phyloP scores from a whole-genome alignment of 2,797 vertebrate genomes.

The Gallirallus australis region DNA sequence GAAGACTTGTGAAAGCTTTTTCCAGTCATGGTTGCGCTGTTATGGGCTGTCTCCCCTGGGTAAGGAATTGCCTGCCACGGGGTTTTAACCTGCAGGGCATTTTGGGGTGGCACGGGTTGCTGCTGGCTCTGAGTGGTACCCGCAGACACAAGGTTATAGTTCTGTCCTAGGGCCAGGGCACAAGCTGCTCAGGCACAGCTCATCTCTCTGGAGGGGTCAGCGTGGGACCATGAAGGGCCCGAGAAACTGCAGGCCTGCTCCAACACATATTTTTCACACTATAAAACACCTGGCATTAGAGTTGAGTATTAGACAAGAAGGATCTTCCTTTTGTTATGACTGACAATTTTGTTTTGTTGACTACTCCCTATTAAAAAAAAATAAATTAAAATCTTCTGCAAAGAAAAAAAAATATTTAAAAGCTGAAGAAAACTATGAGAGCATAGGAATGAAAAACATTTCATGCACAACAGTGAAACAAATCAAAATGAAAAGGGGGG shows the following conservation, averaged over 20 bases:
- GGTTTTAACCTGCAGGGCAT: background rate
- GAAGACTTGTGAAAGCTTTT: background rate
- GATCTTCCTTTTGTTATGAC: background rate
- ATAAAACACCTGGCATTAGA: background rate
- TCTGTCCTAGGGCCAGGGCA: background rate
- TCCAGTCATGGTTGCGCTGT: accelerated
- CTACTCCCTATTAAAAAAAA: background rate
- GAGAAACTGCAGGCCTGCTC: background rate
- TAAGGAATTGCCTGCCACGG: background rate
- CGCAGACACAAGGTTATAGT: background rate
- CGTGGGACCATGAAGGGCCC: background rate
- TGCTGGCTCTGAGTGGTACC: background rate
- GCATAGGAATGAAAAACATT: background rate
- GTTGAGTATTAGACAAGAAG: background rate
- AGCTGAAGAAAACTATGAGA: background rate
- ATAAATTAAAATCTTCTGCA: background rate
- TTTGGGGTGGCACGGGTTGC: background rate
- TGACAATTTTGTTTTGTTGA: background rate
- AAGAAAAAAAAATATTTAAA: background rate
- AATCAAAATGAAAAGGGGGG: background rate
- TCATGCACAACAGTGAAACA: background rate
- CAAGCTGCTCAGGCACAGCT: background rate
- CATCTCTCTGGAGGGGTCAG: background rate
- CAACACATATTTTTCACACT: background rate
- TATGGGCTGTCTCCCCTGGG: accelerated